Evolutionary conservation across 2,888 invertebrate genomes (phyloP).

Genomic region (Diploptera punctata): DNA sequence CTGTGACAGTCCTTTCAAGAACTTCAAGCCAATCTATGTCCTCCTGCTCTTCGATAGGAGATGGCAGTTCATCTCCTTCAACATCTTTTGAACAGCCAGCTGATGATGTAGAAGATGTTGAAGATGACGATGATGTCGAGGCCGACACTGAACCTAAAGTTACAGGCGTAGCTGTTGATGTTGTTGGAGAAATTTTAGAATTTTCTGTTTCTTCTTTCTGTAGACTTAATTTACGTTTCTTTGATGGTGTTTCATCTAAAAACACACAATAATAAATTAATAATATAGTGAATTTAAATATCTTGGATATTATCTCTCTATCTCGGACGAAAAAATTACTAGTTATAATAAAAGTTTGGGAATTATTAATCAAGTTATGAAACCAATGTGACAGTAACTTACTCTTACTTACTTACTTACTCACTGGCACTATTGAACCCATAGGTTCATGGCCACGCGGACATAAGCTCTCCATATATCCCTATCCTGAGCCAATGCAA

Average conservation of each 20-base stretch:
- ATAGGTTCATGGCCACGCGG: too few species aligned
- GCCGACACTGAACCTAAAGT: constrained; percentile 1
- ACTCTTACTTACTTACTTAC: too few species aligned
- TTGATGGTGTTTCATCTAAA: constrained; percentile 45
- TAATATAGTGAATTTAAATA: too few species aligned
- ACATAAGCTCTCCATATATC: too few species aligned
- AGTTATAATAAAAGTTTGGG: too few species aligned
- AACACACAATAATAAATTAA: too few species aligned
- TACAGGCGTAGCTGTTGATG: constrained; percentile 3
- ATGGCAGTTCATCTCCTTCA: constrained; percentile 23
- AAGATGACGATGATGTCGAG: background rate
- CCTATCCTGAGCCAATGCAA: too few species aligned
- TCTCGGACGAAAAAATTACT: too few species aligned
- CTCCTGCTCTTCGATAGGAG: constrained; percentile 43
- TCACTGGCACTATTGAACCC: too few species aligned
- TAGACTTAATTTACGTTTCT: constrained; percentile 52
- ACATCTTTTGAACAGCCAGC: constrained; percentile 33
- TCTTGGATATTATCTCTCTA: too few species aligned
- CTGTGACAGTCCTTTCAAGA: constrained; percentile 54
- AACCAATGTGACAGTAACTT: too few species aligned
- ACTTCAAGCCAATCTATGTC: constrained; percentile 54
- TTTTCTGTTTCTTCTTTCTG: constrained; percentile 46
- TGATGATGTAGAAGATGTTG: background rate
- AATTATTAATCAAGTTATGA: too few species aligned
- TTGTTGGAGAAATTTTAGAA: constrained; percentile 43